Evolutionary conservation across 2,113 vertebrate genomes (phyloP), one percentile per base, ranked within the genome.

Genomic region (Esox niger): DNA sequence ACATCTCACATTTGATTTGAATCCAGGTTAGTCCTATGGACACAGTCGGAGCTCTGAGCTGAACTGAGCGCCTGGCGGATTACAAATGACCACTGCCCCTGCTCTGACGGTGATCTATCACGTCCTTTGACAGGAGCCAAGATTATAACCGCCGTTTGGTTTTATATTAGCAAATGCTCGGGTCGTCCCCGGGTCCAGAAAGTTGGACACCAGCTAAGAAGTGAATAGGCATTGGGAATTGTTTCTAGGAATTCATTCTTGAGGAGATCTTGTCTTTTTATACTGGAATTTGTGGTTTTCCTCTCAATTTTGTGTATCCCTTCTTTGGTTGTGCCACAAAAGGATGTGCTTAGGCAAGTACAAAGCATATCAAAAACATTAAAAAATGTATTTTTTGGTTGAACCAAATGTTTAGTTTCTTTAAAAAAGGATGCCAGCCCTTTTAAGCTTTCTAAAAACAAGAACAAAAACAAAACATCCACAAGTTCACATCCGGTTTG

Each of bases 311-410:
- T 2, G 60, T 35, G 6, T 72, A 76, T 82, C 57, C 4, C 82
- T 81, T 80, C 82, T 86, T 80, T 71, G 79, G 8, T 76, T 76
- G 75, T 81, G 79, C 33, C 70, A 21, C 38, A 80, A 81, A 74
- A 79, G 61, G 68, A 58, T 55, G 26, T 0, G 13, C 5, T 38
- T 13, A n/a, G 55, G 55, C 26, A 57, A 64, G 17, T 9, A 23
- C 38, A 67, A 74, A 59, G 56, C 62, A 67, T 21, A 33, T 26
- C 6, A 1, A 52, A 62, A 74, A 69, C 35, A 11, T n/a, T n/a
- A n/a, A n/a, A n/a, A n/a, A n/a, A n/a, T 21, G 30, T 57, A n/a
- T 33, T 38, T 13, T 54, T 33, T 38, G n/a, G n/a, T n/a, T n/a
- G n/a, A n/a, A n/a, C n/a, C n/a, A n/a, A n/a, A n/a, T n/a, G n/a